Evolutionary conservation across 2,888 invertebrate genomes (phyloP), one percentile per base, ranked within the genome.

Genomic region (Stenodera caucasica): DNA sequence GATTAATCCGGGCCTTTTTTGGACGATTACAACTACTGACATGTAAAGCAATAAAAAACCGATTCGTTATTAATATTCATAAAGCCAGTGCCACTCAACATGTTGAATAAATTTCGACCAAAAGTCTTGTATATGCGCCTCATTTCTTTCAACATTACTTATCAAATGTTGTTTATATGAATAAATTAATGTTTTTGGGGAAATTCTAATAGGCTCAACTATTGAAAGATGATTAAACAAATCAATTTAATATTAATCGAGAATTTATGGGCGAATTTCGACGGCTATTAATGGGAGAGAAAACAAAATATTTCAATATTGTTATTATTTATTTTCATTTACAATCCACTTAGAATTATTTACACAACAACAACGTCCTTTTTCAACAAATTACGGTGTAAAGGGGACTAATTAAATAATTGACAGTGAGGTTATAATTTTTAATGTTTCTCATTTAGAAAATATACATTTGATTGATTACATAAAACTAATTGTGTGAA

Each of bases 331-430:
- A 72, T 72, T 73, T 67, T 75, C 74, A 72, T 73, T 77, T 76
- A 77, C 76, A 77, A 73, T 77, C 76, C 78, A 80, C 75, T 75
- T 66, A 14, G n/a, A 45, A 18, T 70, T 77, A 79, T 80, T 71
- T 79, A 79, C 79, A 80, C 77, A 78, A 78, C 79, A 79, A 79
- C 77, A 76, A 78, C 54, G 30, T 73, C 73, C 61, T 64, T 68
- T 60, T 61, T 67, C 55, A 66, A 68, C 65, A 45, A 12, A 45
- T 53, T 64, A 66, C 55, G 64, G 55, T 53, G 53, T 57, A 64
- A 57, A 57, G 60, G 29, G 57, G 66, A 67, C 62, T 64, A 60
- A 55, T 26, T 61, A 64, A 63, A 60, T 64, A 67, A 61, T 64
- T 63, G 65, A 66, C 64, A 58, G 62, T 65, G 61, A 65, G 57